phyloP scores from a whole-genome alignment of 2,888 invertebrate species.

The Leptogaster cylindrica region DNA sequence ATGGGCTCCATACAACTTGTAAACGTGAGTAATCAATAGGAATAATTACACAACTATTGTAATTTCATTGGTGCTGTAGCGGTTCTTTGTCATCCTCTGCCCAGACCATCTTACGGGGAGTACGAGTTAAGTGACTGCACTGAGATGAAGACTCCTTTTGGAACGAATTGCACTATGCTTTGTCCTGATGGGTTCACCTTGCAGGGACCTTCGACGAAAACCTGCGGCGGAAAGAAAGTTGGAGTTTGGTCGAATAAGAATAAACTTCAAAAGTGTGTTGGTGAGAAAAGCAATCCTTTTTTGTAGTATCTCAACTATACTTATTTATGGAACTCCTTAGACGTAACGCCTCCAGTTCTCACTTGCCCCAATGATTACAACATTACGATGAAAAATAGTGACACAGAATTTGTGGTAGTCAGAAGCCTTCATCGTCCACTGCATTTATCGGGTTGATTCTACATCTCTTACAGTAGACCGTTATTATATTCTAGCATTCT shows the following conservation, averaged over 20 bases:
- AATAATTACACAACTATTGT: neutral
- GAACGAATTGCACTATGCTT: slow-evolving; percentile 66
- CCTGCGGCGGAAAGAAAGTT: slow-evolving; percentile 65
- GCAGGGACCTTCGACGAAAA: slow-evolving; percentile 64
- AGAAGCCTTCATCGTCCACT: slow-evolving; percentile 20
- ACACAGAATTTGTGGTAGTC: slow-evolving; percentile 43
- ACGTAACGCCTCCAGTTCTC: slow-evolving; percentile 67
- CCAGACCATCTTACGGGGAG: slow-evolving; percentile 64
- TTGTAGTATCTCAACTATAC: neutral
- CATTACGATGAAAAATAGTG: slow-evolving; percentile 5
- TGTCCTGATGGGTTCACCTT: slow-evolving; percentile 69
- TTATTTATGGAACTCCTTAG: slow-evolving; percentile 56
- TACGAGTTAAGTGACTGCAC: slow-evolving; percentile 66
- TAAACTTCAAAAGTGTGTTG: slow-evolving; percentile 62
- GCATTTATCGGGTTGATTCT: slow-evolving; percentile 12
- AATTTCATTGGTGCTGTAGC: slow-evolving; percentile 51
- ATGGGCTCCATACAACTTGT: slow-evolving; percentile 70
- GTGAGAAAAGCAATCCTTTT: slow-evolving; percentile 54
- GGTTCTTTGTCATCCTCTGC: slow-evolving; percentile 63
- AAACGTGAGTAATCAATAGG: slow-evolving; percentile 64
- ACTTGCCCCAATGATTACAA: slow-evolving; percentile 65
- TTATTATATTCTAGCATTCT: slow-evolving; percentile 41
- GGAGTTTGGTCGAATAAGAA: slow-evolving; percentile 65
- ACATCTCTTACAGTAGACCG: neutral
- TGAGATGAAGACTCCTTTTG: slow-evolving; percentile 65